Percentiles rank a stretch among this genome's conserved stretches.
These are phyloP conservation scores for Bembecia ichneumoniformis DNA, from an alignment of 2,888 invertebrate genomes.

Conservation along the genomic window DNA sequence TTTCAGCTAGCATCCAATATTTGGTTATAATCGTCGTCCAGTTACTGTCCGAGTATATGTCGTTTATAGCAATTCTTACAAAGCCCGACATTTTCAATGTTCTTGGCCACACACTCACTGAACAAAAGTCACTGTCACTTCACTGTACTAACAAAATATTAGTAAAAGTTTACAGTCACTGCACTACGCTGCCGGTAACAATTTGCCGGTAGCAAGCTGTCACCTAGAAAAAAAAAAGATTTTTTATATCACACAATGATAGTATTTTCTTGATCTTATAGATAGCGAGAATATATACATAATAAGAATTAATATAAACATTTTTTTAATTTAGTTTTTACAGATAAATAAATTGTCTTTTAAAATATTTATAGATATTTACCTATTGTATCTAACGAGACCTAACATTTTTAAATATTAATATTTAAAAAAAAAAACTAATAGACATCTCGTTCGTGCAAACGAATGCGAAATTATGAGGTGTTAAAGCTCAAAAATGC, in stretches of 20 bases:
- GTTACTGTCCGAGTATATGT: slow-evolving; percentile 75
- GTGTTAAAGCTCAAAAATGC: slow-evolving; percentile 31
- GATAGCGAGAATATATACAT: too few species aligned
- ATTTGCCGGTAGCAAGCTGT: slow-evolving; percentile 54
- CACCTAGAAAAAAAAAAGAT: slow-evolving; percentile 46
- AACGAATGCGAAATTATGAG: slow-evolving; percentile 58
- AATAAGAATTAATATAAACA: neutral
- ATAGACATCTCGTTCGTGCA: slow-evolving; percentile 40
- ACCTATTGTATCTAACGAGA: slow-evolving; percentile 22
- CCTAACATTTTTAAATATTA: slow-evolving; percentile 19
- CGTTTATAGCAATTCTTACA: slow-evolving; percentile 77
- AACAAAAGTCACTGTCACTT: slow-evolving; percentile 27
- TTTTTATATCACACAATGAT: slow-evolving; percentile 1
- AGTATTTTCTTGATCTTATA: neutral
- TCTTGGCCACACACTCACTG: slow-evolving; percentile 13
- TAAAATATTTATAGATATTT: slow-evolving; percentile 4
- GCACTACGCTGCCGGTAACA: slow-evolving; percentile 33
- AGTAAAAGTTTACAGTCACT: slow-evolving; percentile 16
- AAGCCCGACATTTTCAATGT: slow-evolving; percentile 72
- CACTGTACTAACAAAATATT: slow-evolving; percentile 23
- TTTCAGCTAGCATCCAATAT: slow-evolving; percentile 80
- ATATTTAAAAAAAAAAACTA: slow-evolving; percentile 20
- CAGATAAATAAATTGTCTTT: neutral
- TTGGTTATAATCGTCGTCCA: slow-evolving; percentile 77
- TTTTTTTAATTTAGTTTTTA: neutral